Evolutionary conservation across 2,113 vertebrate genomes (phyloP), one percentile per base, ranked within the genome.

Genomic region (Choloepus hoffmanni): DNA sequence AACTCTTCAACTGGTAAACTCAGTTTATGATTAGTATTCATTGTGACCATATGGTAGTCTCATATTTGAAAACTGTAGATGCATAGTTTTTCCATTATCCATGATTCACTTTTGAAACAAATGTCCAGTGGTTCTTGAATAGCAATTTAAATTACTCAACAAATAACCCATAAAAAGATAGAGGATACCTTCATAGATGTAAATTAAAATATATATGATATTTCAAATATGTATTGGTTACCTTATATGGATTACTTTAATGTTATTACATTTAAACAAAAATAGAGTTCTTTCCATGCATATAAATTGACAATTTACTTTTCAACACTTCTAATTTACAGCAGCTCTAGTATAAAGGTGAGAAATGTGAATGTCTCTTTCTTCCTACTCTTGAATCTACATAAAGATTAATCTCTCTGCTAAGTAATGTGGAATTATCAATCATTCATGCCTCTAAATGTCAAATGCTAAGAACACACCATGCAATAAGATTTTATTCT

Each of bases 351-450:
- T 94, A 95, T 93, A 97, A 98, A 98, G 94, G 83, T 68, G 50
- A 50, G 11, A 95, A 98, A 98, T 98, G 90, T 97, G 74, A 97
- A 97, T 96, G 55, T 95, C 43, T 97, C 16, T 97, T 94, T 97
- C 85, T 97, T 89, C 70, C 45, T 92, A 21, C 24, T 85, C 94
- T 90, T 81, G 78, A 97, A 98, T 98, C 94, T 98, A 96, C 88
- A 94, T 89, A 96, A 93, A 98, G 92, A 98, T 98, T 97, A 97
- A 98, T 98, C 84, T 97, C 8, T 0, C 84, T 83, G 36, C 55
- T 97, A 95, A 96, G 85, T 94, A 97, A 97, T 90, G 78, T 24
- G 89, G 87, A 96, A 77, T 96, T 97, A 97, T 98, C 95, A 98
- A 94, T 98, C 98, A 97, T 95, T 97, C 92, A 94, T 94, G 77